Evolutionary conservation across 2,888 invertebrate genomes (phyloP).

Genomic region (Pandemis cinnamomeana): DNA sequence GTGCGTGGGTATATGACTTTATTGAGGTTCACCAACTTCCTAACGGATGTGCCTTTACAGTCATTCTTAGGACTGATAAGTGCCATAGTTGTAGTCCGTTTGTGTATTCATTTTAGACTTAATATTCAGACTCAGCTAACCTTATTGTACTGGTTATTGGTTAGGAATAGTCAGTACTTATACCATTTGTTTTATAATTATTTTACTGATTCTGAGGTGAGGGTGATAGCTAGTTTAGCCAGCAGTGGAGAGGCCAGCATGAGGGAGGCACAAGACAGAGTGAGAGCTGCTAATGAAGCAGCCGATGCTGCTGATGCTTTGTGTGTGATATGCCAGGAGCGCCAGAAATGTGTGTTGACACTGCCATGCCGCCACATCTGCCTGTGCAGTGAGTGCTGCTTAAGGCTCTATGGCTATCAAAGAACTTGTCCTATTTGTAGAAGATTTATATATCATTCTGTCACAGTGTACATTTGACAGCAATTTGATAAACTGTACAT

Average conservation of each 20-base stretch:
- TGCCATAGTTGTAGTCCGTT: slow-evolving; percentile 67
- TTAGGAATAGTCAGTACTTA: slow-evolving; percentile 68
- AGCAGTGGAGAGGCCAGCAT: slow-evolving; percentile 59
- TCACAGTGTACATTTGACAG: slow-evolving; percentile 81
- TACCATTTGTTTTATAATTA: slow-evolving; percentile 73
- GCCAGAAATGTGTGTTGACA: slow-evolving; percentile 82
- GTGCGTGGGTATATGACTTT: slow-evolving; percentile 68
- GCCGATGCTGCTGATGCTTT: slow-evolving; percentile 65
- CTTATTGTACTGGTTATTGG: slow-evolving; percentile 65
- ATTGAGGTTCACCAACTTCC: slow-evolving; percentile 71
- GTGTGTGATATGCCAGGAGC: slow-evolving; percentile 84
- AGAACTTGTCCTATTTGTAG: slow-evolving; percentile 83
- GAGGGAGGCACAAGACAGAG: slow-evolving; percentile 51
- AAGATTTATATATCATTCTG: slow-evolving; percentile 82
- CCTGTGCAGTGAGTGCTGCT: slow-evolving; percentile 80
- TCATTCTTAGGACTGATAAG: slow-evolving; percentile 74
- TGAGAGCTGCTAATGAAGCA: slow-evolving; percentile 54
- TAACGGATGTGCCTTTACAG: slow-evolving; percentile 79
- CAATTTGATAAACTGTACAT: slow-evolving; percentile 25
- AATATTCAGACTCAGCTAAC: slow-evolving; percentile 56
- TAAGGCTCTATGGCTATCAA: slow-evolving; percentile 77
- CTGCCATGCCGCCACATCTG: slow-evolving; percentile 84
- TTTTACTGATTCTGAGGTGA: slow-evolving; percentile 71
- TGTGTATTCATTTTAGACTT: slow-evolving; percentile 68
- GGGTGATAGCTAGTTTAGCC: slow-evolving; percentile 67